These are phyloP conservation scores for Dendrophyllia cribrosa DNA, from an alignment of 64 coral and sea anemone genomes.

Conservation along the genomic window DNA sequence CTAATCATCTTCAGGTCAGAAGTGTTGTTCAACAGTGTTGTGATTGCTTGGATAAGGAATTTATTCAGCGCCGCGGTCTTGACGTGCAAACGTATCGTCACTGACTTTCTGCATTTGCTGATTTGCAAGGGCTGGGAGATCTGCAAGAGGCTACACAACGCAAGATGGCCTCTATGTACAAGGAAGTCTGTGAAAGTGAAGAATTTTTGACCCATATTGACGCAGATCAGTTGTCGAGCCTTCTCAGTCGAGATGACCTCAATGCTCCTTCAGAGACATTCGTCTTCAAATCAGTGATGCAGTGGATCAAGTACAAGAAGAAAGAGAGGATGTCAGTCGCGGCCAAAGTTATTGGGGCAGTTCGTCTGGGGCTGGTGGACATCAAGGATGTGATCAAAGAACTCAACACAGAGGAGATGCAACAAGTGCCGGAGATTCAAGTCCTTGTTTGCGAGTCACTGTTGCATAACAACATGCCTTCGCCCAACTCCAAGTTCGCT, in stretches of 20 bases:
- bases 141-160: background rate
- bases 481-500: background rate
- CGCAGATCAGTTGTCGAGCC: background rate
- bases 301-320: slow-evolving; percentile 27
- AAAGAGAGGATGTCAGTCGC: slow-evolving; percentile 19
- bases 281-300: slow-evolving; percentile 22
- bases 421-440: background rate
- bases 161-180: slow-evolving; percentile 5
- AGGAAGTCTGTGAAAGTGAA: slow-evolving; percentile 6
- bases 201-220: background rate
- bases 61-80: background rate
- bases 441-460: background rate
- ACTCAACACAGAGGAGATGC: background rate
- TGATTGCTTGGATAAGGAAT: background rate
- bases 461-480: slow-evolving; percentile 5
- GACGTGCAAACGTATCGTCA: background rate
- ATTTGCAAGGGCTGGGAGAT: background rate
- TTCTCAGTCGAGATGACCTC: slow-evolving; percentile 25
- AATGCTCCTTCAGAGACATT: slow-evolving; percentile 17
- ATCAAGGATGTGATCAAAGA: background rate
- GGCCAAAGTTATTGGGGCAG: background rate
- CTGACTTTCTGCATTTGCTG: background rate
- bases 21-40: slow-evolving; percentile 6
- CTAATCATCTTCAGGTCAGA: background rate
- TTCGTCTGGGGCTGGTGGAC: slow-evolving; percentile 10